phyloP scores from a whole-genome alignment of 2,797 vertebrate genomes.

The Premnoplex brunnescens region DNA sequence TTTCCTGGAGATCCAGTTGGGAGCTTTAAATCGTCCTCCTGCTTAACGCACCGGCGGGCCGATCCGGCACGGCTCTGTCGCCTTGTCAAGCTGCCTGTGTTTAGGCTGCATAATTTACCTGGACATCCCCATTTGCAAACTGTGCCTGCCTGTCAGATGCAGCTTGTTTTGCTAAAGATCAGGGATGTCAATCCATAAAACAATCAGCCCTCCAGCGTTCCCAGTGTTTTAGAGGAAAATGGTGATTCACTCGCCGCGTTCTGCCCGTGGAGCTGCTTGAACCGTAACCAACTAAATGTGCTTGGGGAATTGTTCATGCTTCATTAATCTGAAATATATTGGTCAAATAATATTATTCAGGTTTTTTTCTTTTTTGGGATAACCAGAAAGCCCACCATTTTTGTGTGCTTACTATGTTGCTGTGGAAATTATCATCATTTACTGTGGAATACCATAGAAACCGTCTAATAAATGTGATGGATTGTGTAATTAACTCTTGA shows the following conservation, averaged over 20 bases:
- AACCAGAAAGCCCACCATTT: not conserved
- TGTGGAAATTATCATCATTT: conserved; percentile 63
- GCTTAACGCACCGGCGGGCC: not conserved
- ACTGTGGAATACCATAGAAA: conserved; percentile 71
- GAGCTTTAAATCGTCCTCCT: conserved; percentile 43
- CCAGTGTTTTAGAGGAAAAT: not conserved
- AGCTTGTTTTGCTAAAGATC: conserved; percentile 35
- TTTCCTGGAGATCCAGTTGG: conserved; percentile 2
- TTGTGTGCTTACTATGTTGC: conserved; percentile 26
- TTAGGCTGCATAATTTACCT: conserved; percentile 19
- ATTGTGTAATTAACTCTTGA: conserved; percentile 81
- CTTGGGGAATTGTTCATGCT: not conserved
- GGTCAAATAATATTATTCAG: conserved; percentile 20
- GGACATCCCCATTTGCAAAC: not conserved
- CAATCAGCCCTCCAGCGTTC: not conserved
- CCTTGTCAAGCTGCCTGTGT: not conserved
- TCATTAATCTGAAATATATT: conserved; percentile 28
- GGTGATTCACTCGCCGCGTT: not conserved
- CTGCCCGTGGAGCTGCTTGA: not conserved
- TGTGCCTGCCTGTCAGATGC: not conserved
- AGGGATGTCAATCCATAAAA: not conserved
- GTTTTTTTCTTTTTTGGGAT: not conserved
- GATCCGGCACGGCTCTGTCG: not conserved
- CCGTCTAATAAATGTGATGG: conserved; percentile 77
- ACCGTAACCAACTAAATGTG: not conserved